Percentiles rank a stretch among this genome's conserved stretches.
Conservation (phyloP, 2,888 invertebrate species). For the Drosophila demipolita region DNA sequence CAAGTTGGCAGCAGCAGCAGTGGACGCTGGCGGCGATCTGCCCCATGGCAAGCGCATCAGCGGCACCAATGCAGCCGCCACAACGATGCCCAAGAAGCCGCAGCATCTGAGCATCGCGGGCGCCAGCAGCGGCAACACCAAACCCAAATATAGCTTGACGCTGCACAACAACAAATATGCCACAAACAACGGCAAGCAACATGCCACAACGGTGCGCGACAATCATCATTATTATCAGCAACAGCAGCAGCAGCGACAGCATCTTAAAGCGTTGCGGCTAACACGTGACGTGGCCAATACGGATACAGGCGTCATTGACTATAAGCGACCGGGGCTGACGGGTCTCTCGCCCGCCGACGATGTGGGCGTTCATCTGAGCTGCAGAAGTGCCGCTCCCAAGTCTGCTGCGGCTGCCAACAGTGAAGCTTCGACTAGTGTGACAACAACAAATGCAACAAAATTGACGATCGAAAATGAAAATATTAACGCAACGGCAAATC, state of each 20-base stretch:
- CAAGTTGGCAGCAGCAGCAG: conserved; percentile 64
- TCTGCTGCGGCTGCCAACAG: conserved; percentile 46
- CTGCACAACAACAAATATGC: conserved; percentile 72
- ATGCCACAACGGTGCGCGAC: conserved; percentile 50
- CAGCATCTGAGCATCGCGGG: conserved; percentile 68
- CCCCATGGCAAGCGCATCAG: conserved; percentile 22
- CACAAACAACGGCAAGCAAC: conserved; percentile 40
- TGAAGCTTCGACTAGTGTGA: conserved; percentile 58
- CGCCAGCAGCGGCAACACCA: conserved; percentile 36
- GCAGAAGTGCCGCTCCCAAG: conserved; percentile 29
- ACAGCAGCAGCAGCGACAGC: conserved; percentile 69
- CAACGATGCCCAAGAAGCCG: conserved; percentile 79
- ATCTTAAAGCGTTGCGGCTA: conserved; percentile 70
- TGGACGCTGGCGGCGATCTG: conserved; percentile 31
- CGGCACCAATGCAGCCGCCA: conserved; percentile 27
- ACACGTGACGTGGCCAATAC: conserved; percentile 57
- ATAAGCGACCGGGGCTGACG: conserved; percentile 56
- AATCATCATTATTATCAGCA: conserved; percentile 66
- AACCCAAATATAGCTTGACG: conserved; percentile 77
- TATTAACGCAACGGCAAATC: conserved; percentile 31
- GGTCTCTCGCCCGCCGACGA: conserved; percentile 61
- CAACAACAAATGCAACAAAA: conserved; percentile 53
- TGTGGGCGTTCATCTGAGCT: conserved; percentile 60
- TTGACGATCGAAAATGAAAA: conserved; percentile 47
- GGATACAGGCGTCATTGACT: conserved; percentile 45